Evolutionary conservation across 2,113 vertebrate genomes (phyloP), one percentile per base, ranked within the genome.

Genomic region (Egretta garzetta): DNA sequence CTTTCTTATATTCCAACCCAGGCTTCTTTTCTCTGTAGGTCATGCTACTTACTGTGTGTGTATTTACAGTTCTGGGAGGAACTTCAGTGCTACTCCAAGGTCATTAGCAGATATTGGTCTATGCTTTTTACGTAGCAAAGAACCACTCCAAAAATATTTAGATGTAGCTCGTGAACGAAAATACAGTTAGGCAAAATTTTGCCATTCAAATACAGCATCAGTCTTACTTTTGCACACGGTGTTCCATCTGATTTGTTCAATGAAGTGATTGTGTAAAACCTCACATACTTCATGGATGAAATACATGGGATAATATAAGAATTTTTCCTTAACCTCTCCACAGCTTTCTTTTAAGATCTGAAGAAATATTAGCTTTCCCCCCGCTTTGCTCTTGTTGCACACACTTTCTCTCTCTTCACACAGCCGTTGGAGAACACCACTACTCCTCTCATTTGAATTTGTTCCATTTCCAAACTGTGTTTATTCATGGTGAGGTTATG

Each of bases 401-500:
- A 67, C 58, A 70, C 37, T 70, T 94, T 85, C 68, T 90, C 81
- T 87, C 68, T 90, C 81, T 87, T 94, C 63, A 88, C n/a, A 33
- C 1, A 4, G 79, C 45, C 0, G 4, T 58, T 92, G 74, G 88
- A 96, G 93, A 96, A 86, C 85, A 84, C 55, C 50, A 22, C 47
- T 88, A 39, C 79, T 84, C 79, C 83, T 88, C 85, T 96, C 30
- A 60, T 77, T 64, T 93, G 83, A 94, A 93, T 91, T 86, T 96
- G 64, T 96, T 94, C 80, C 59, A 86, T 96, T 92, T 93, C 87
- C 77, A 94, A 96, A 88, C 68, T 49, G 23, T 96, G 85, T 96
- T 96, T 96, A 93, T 96, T 97, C 87, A 79, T 52, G 82, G 72
- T 90, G 79, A 97, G 79, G 81, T 96, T 96, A 75, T 97, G 63